phyloP scores from a whole-genome alignment of 2,888 invertebrate genomes.

The Megamerina dolium region DNA sequence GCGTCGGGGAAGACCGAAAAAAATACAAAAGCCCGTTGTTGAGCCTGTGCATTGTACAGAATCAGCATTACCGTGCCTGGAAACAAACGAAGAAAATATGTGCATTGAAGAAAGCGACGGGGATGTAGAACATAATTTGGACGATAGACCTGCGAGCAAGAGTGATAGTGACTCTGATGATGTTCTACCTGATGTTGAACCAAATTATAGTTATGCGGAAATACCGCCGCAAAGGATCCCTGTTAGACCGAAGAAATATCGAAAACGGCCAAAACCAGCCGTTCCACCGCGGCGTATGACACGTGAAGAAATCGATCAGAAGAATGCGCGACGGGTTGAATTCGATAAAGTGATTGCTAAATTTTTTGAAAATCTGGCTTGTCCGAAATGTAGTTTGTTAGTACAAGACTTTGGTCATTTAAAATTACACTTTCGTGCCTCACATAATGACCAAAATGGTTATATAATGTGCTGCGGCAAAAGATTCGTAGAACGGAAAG shows the following conservation, averaged over 20 bases:
- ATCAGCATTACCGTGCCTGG: not conserved
- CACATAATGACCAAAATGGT: slow-evolving; percentile 36
- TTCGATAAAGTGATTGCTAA: slow-evolving; percentile 37
- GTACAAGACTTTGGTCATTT: slow-evolving; percentile 39
- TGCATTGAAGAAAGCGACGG: slow-evolving; percentile 16
- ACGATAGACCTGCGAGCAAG: slow-evolving; percentile 30
- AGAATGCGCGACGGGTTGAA: slow-evolving; percentile 32
- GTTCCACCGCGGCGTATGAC: slow-evolving; percentile 36
- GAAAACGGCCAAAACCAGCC: slow-evolving; percentile 34
- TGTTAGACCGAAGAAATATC: slow-evolving; percentile 40
- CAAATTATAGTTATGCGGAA: slow-evolving; percentile 34
- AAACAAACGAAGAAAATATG: not conserved
- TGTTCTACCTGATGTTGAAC: slow-evolving; percentile 30
- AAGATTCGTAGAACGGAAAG: slow-evolving; percentile 34
- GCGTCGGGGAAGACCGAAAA: slow-evolving; percentile 18
- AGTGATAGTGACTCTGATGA: slow-evolving; percentile 24
- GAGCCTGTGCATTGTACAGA: too few relatives aligned
- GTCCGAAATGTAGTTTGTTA: slow-evolving; percentile 34
- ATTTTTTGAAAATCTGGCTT: slow-evolving; percentile 38
- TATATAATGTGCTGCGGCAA: slow-evolving; percentile 37
- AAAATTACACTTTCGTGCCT: slow-evolving; percentile 34
- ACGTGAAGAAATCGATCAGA: slow-evolving; percentile 36
- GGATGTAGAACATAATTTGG: slow-evolving; percentile 21
- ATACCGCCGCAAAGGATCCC: slow-evolving; percentile 35
- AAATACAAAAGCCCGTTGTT: slow-evolving; percentile 10